Base-by-base conservation (phyloP, 2,797 vertebrate genomes). In the Tangara arthus region DNA sequence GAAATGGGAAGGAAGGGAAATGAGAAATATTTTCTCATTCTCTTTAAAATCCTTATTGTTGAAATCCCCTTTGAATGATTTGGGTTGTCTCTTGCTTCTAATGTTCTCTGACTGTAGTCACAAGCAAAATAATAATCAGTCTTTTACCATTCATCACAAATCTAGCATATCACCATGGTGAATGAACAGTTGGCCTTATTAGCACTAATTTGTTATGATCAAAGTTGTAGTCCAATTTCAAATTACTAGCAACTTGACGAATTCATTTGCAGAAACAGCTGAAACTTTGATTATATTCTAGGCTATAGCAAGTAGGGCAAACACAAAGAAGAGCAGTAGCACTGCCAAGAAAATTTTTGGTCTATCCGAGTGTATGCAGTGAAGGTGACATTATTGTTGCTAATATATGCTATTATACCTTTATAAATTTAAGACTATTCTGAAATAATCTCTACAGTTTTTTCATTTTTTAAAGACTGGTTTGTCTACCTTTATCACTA, bases 151-250 rank as follows among this genome's bases (percentile, higher is more conserved):
- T 94, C 39, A 88, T 89, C 80, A 77, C 42, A 83, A 91, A 88
- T 91, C 57, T 85, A 64, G 35, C 18, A n/a, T 81, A 70, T n/a
- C 68, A 68, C 71, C 57, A 34, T 75, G 41, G 52, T 94, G 69
- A 94, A 89, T 79, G 71, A 91, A 69, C 56, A 83, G 85, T 80
- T 80, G 42, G 61, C 79, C 82, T 80, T 91, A 75, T 78, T 93
- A 93, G 55, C 24, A 88, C 53, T 95, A 65, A 93, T 89, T 93
- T 81, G 53, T 92, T 91, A 65, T 91, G 72, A 91, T 95, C 87
- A 83, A 94, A 95, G 61, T 87, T 81, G 69, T 82, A 70, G 89
- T 87, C 69, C 16, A 65, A 53, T 94, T 94, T 90, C 46, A 91
- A 56, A 78, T 89, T 78, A 57, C 46, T 77, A 35, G 1, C 4